Base-by-base conservation (phyloP, 1,140 invertebrate genomes). In the Daktulosphaira vitifoliae region DNA sequence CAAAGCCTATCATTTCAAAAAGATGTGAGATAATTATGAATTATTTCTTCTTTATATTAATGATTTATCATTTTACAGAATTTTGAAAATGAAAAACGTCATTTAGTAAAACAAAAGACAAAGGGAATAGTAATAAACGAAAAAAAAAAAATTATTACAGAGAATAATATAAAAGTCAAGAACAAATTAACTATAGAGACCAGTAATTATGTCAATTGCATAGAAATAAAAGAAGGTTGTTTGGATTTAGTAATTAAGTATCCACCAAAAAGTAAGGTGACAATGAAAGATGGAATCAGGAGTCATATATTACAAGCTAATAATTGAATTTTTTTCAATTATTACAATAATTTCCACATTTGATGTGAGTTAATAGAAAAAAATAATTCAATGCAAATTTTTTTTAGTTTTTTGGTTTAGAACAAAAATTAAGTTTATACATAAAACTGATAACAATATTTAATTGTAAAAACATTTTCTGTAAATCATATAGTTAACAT, bases 101-200 rank as follows among this genome's bases (percentile, higher is more conserved):
- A 54, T 54, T 23, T 39, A n/a, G 6, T 25, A 44, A 11, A 59
- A 44, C 3, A 25, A 9, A 15, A 39, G 2, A 25, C 15, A 44
- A 0, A 18, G 23, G 7, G 20, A 42, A 11, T 20, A 23, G 16
- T 37, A 38, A 23, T 16, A n/a, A 11, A 44, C 9, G 42, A 20
- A 39, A 16, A 7, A 20, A 29, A 44, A 25, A 54, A 54, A 39
- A 39, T 7, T 9, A 39, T n/a, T n/a, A 22, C 16, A 6, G 29
- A 54, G n/a, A 53, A 53, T 4, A 54, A 54, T 13, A 2, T 54
- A 54, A 42, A 59, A 1, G 16, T 59, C n/a, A 44, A 44, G 15
- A 59, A 59, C 16, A 59, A 59, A 15, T 22, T 59, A 26, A 46
- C 23, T n/a, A 26, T 59, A 13, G 54, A 59, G 42, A 44, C 54